These are phyloP conservation scores for Arctia plantaginis DNA, from an alignment of 2,888 invertebrate species.

Conservation along the genomic window DNA sequence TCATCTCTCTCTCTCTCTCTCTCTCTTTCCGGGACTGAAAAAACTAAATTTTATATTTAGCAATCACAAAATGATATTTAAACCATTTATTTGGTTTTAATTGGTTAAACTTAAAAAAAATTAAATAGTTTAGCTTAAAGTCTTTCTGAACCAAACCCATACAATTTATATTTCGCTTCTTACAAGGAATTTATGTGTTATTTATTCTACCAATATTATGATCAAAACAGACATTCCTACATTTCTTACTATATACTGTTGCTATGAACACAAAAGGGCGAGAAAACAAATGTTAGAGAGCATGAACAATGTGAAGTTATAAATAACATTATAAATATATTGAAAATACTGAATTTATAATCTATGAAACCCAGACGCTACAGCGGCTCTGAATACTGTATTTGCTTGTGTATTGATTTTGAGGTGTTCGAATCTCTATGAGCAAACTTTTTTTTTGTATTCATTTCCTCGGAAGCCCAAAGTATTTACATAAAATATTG, in stretches of 20 bases:
- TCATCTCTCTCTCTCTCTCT: no score
- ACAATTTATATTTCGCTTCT: conserved; percentile 16
- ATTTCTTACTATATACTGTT: conserved; percentile 30
- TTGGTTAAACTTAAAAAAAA: no score
- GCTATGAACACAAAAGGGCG: conserved; percentile 17
- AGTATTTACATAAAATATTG: not conserved
- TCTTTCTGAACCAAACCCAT: conserved; percentile 9
- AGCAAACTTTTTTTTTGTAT: not conserved
- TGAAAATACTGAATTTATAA: not conserved
- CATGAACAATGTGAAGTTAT: conserved; percentile 18
- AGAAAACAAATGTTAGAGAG: conserved; percentile 18
- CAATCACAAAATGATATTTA: no score
- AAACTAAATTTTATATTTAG: no score
- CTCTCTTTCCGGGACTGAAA: no score
- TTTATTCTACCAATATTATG: conserved; percentile 18
- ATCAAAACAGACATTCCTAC: conserved; percentile 13
- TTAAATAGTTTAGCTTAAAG: no score
- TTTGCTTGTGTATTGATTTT: not conserved
- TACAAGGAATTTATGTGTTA: conserved; percentile 13
- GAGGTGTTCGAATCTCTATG: not conserved
- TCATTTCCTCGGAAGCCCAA: not conserved
- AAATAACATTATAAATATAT: conserved; percentile 15
- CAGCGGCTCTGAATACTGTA: not conserved
- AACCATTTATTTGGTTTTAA: no score
- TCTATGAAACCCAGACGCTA: not conserved